Conservation (phyloP, 2,888 invertebrate genomes). For the Eledona agricola region DNA sequence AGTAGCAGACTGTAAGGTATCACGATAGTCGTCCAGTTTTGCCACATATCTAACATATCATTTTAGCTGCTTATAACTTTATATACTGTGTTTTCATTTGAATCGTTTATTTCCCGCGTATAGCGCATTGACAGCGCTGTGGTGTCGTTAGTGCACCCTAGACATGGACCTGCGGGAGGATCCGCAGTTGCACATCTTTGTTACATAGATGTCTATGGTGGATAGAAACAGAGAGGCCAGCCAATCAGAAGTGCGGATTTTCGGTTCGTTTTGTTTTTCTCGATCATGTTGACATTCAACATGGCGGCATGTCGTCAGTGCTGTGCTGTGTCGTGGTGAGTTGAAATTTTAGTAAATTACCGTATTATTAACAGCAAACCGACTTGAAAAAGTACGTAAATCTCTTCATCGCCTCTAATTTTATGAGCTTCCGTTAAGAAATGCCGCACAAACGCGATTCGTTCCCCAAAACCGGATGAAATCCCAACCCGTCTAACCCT, state of each 20-base stretch:
- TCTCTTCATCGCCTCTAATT: conserved; percentile 22
- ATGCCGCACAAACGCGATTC: conserved; percentile 9
- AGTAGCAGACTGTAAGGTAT: too few relatives aligned
- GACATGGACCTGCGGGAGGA: too few relatives aligned
- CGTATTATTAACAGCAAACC: conserved; percentile 50
- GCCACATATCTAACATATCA: too few relatives aligned
- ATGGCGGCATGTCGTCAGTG: conserved; percentile 97
- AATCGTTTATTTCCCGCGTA: too few relatives aligned
- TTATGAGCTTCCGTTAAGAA: neutral
- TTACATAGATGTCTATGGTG: too few relatives aligned
- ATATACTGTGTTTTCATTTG: too few relatives aligned
- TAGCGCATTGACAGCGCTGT: too few relatives aligned
- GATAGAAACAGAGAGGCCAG: too few relatives aligned
- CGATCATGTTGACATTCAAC: conserved; percentile 81
- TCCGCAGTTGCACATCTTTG: too few relatives aligned
- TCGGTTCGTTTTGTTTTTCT: conserved; percentile 55
- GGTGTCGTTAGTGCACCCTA: too few relatives aligned
- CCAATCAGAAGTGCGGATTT: conserved; percentile 10
- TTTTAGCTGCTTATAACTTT: too few relatives aligned
- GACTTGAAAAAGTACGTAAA: conserved; percentile 50
- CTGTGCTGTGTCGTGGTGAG: conserved; percentile 96
- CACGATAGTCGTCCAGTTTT: too few relatives aligned
- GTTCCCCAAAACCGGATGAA: neutral
- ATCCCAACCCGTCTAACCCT: conserved; percentile 30
- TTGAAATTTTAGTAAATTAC: conserved; percentile 62